Evolutionary conservation across 2,113 vertebrate species (phyloP).

Genomic region (Pyrgilauda ruficollis): DNA sequence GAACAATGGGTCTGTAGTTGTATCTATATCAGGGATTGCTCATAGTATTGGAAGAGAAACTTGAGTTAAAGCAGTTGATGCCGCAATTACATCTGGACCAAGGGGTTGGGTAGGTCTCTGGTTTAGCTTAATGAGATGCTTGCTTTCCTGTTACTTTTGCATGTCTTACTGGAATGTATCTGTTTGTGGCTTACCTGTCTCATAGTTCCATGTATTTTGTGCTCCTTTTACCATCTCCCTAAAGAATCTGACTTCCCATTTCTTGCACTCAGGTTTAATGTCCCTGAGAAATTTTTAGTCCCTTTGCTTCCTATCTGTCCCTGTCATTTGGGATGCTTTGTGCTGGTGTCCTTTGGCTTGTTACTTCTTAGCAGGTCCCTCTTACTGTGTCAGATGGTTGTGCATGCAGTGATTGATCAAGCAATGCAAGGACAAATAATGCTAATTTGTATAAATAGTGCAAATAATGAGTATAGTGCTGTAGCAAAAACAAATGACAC

Average conservation of each 20-base stretch:
- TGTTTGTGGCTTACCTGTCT: background rate
- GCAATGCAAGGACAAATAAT: background rate
- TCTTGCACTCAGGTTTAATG: background rate
- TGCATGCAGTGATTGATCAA: background rate
- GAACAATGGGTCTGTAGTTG: background rate
- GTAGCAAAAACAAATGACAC: background rate
- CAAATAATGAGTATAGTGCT: background rate
- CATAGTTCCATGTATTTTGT: background rate
- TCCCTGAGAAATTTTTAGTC: background rate
- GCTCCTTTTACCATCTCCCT: background rate
- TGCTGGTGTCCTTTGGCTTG: background rate
- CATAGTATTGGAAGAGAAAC: background rate
- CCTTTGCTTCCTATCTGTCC: background rate
- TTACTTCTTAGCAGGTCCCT: background rate
- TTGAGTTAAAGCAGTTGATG: background rate
- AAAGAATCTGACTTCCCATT: background rate
- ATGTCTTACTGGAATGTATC: background rate
- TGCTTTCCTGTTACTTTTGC: background rate
- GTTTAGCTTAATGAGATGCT: background rate
- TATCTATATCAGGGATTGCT: background rate
- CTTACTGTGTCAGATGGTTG: fast-evolving
- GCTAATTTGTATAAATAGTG: background rate
- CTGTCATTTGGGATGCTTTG: background rate
- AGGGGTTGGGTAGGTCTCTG: background rate
- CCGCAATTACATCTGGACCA: fast-evolving